These are phyloP conservation scores for Ochropacha duplaris DNA, from an alignment of 2,888 invertebrate genomes.

Conservation along the genomic window DNA sequence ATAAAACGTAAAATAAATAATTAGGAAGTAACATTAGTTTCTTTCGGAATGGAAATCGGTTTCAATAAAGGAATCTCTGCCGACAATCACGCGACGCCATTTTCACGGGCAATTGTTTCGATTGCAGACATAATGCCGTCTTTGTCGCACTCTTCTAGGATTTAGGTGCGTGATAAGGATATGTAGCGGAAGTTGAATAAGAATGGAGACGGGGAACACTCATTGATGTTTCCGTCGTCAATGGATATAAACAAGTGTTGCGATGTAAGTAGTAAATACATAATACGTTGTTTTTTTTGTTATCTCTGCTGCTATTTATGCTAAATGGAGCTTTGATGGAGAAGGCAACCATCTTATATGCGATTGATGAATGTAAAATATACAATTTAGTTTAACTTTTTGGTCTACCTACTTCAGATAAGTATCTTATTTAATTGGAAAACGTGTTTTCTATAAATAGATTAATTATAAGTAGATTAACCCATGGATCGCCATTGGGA, in stretches of 20 bases:
- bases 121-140: conserved; percentile 29
- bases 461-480: too few relatives aligned
- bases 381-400: too few relatives aligned
- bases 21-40: too few relatives aligned
- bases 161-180: conserved; percentile 45
- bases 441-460: too few relatives aligned
- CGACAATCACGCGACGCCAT: conserved; percentile 38
- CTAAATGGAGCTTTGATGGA: too few relatives aligned
- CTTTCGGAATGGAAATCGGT: background rate
- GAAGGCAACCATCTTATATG: too few relatives aligned
- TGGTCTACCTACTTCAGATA: too few relatives aligned
- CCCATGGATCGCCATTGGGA: too few relatives aligned
- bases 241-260: conserved; percentile 30
- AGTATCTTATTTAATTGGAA: too few relatives aligned
- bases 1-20: too few relatives aligned
- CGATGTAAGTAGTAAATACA: too few relatives aligned
- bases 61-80: conserved; percentile 9
- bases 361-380: too few relatives aligned
- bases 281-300: background rate
- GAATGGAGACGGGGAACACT: conserved; percentile 65
- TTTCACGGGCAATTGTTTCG: conserved; percentile 55
- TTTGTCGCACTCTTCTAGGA: conserved; percentile 30
- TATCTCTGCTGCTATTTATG: background rate
- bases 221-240: conserved; percentile 67
- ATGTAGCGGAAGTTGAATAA: conserved; percentile 63